Evolutionary conservation across 2,797 vertebrate species (phyloP).

Genomic region (Takifugu ocellatus): DNA sequence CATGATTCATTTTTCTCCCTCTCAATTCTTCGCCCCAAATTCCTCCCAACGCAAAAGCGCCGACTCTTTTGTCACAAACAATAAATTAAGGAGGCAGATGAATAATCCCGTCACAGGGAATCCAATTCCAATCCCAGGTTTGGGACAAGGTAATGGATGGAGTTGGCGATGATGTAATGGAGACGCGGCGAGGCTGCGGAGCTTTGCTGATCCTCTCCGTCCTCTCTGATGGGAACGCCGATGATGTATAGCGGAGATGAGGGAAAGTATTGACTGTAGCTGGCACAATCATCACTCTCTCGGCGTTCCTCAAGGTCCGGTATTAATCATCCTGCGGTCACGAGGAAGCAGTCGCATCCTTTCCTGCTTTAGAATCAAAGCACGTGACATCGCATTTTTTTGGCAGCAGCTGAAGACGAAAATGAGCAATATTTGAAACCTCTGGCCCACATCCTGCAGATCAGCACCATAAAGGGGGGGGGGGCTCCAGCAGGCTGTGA

Average conservation of each 20-base stretch:
- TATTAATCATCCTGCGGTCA: slow-evolving; percentile 40
- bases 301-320: slow-evolving; percentile 30
- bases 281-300: slow-evolving; percentile 33
- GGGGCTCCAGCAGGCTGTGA: slow-evolving; percentile 30
- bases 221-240: slow-evolving; percentile 44
- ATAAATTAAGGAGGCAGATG: slow-evolving; percentile 50
- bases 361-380: neutral
- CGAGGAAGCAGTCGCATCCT: slow-evolving; percentile 11
- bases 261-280: slow-evolving; percentile 47
- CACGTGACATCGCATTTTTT: neutral
- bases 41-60: slow-evolving; percentile 7
- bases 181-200: slow-evolving; percentile 24
- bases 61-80: slow-evolving; percentile 8
- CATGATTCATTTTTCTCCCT: neutral
- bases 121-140: slow-evolving; percentile 62
- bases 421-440: too few species aligned
- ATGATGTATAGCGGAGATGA: slow-evolving; percentile 49
- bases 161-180: slow-evolving; percentile 15
- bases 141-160: slow-evolving; percentile 53
- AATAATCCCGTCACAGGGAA: slow-evolving; percentile 39
- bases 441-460: too few species aligned
- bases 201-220: slow-evolving; percentile 14
- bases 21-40: slow-evolving; percentile 24
- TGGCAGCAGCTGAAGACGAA: slow-evolving; percentile 30
- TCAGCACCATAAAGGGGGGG: too few species aligned